Evolutionary conservation across 2,888 invertebrate species (phyloP).

Genomic region (Homarus gammarus): DNA sequence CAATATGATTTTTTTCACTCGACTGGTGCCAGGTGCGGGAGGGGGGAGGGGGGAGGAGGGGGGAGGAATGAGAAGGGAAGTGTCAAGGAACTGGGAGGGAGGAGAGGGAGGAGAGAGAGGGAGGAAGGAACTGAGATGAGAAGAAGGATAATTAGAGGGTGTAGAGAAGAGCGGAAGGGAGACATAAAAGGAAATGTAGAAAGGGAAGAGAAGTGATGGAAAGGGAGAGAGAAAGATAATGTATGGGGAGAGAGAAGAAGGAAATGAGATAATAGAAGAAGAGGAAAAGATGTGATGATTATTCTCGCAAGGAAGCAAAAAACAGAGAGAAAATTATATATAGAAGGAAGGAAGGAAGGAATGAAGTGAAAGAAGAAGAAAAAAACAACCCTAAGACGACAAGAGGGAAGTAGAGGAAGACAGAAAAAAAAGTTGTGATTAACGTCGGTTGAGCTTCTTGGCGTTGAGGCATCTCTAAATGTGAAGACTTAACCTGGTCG

Average conservation of each 20-base stretch:
- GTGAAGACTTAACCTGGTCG: no score
- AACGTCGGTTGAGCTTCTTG: no score
- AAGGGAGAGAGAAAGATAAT: neutral
- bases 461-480: no score
- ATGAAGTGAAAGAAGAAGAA: no score
- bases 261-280: no score
- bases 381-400: neutral
- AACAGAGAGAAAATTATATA: neutral
- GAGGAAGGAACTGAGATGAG: neutral
- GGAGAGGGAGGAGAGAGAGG: neutral
- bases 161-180: neutral
- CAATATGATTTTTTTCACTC: no score
- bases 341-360: neutral
- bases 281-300: no score
- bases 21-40: neutral
- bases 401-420: constrained; percentile 20
- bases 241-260: no score
- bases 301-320: no score
- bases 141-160: neutral
- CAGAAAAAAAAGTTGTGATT: no score
- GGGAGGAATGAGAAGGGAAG: neutral
- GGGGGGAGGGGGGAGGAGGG: neutral
- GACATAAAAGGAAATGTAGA: no score
- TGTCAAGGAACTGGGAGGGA: neutral
- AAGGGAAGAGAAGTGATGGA: neutral